Evolutionary conservation across 92 coral and sea anemone species (phyloP), one percentile per base, ranked within the genome.

Genomic region (Plumapathes pennacea): DNA sequence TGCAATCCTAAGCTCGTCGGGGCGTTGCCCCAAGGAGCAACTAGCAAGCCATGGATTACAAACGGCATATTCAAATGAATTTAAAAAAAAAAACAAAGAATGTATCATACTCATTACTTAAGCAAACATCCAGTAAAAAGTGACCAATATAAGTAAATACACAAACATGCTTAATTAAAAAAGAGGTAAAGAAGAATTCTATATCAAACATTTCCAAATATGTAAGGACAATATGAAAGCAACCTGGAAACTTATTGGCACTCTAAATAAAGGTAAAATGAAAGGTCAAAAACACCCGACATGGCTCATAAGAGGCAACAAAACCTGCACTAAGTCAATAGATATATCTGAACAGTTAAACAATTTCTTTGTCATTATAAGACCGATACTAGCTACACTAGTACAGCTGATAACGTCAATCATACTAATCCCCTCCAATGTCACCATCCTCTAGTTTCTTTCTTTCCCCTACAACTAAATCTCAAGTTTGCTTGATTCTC

Each of bases 241-340:
- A 5, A 74, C 82, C 4, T 74, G 82, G 74, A 74, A 64, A 38
- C 49, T 64, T 6, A 56, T 74, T 40, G 82, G 82, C 3, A 45
- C 67, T 21, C 21, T 64, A 15, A 64, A 41, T 15, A 74, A 74
- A 39, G 22, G 81, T 29, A 74, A 63, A n/a, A 63, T 57, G 2
- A 74, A 74, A 46, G 73, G 74, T 1, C 64, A 74, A 43, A 59
- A 38, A 12, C 2, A 13, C 5, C 81, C 81, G 12, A 42, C 57
- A 5, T 38, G 43, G 36, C 17, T 70, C 10, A 58, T 34, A 21
- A 25, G 24, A n/a, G 46, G 33, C 47, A 31, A 19, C 32, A 44
- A 15, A 31, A 58, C 24, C 0, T 58, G 11, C 6, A 59, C 54
- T 4, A 32, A 17, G n/a, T 41, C 45, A 59, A 32, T 30, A 13